Conservation (phyloP, 2,797 vertebrate species). For the Acipenser transmontanus region DNA sequence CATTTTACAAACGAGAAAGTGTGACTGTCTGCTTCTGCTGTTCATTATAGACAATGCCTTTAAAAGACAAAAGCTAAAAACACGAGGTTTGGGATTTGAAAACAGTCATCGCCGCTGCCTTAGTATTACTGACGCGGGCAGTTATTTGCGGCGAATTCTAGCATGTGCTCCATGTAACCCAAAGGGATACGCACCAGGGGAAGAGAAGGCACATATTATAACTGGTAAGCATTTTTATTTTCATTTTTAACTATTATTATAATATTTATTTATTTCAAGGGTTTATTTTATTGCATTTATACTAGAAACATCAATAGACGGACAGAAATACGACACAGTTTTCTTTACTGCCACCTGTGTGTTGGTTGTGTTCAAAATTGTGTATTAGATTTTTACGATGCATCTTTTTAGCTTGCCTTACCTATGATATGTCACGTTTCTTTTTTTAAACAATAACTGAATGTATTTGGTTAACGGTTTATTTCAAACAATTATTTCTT, state of each 20-base stretch:
- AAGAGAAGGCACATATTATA: slow-evolving; percentile 24
- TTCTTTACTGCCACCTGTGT: too few species aligned
- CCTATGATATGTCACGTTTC: too few species aligned
- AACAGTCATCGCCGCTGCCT: slow-evolving; percentile 6
- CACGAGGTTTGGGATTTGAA: slow-evolving; percentile 19
- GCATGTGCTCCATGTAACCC: slow-evolving; percentile 37
- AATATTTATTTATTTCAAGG: too few species aligned
- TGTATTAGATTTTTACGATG: too few species aligned
- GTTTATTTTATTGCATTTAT: too few species aligned
- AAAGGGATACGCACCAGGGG: slow-evolving; percentile 30
- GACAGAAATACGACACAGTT: too few species aligned
- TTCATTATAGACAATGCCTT: slow-evolving; percentile 24
- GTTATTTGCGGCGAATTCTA: slow-evolving; percentile 27
- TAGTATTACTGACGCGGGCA: slow-evolving; percentile 22
- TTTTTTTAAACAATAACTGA: too few species aligned
- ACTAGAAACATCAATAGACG: too few species aligned
- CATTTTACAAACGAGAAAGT: slow-evolving; percentile 33
- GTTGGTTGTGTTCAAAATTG: too few species aligned
- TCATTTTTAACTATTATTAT: neutral
- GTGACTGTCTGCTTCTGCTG: slow-evolving; percentile 10
- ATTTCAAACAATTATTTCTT: too few species aligned
- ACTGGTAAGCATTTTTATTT: slow-evolving; percentile 28
- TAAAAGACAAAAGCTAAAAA: slow-evolving; percentile 20
- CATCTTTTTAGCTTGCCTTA: too few species aligned
- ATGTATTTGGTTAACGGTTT: too few species aligned